These are phyloP conservation scores for Stegodyphus mimosarum DNA, from an alignment of 1,140 invertebrate genomes.

Conservation along the genomic window DNA sequence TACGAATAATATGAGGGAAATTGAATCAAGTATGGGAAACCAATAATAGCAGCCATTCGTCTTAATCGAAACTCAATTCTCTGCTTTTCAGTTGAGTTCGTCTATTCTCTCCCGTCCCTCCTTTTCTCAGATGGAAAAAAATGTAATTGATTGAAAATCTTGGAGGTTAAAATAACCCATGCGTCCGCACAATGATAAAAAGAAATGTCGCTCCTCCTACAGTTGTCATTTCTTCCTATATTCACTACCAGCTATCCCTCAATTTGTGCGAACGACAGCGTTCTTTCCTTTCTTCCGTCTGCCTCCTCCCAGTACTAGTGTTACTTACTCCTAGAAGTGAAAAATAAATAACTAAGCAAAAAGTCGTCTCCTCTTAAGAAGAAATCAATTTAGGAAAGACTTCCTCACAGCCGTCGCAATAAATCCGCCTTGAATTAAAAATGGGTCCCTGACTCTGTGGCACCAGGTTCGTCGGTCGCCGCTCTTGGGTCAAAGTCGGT, in stretches of 20 bases:
- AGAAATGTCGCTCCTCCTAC: background rate
- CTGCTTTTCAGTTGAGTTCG: background rate
- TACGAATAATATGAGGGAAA: background rate
- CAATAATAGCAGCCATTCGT: background rate
- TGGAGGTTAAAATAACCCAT: constrained; percentile 13
- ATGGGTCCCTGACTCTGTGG: constrained; percentile 50
- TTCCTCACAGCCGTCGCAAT: constrained; percentile 36
- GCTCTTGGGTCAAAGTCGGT: constrained; percentile 44
- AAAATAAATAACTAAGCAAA: constrained; percentile 53
- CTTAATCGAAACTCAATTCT: background rate
- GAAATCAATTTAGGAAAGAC: constrained; percentile 14
- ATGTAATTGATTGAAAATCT: constrained; percentile 27
- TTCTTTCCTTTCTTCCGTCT: background rate
- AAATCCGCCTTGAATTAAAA: constrained; percentile 57
- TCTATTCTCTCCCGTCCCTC: background rate
- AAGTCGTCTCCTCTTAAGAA: constrained; percentile 26
- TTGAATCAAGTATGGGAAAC: background rate
- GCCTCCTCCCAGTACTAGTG: constrained; percentile 2
- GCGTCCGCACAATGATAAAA: constrained; percentile 31
- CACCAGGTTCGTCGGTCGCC: constrained; percentile 52
- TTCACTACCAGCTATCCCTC: constrained; percentile 46
- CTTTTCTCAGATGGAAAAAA: background rate
- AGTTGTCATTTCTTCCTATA: constrained; percentile 37
- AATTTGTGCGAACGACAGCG: constrained; percentile 16
- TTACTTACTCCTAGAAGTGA: constrained; percentile 45